phyloP scores from a whole-genome alignment of 2,113 vertebrate species.

The Columba livia region DNA sequence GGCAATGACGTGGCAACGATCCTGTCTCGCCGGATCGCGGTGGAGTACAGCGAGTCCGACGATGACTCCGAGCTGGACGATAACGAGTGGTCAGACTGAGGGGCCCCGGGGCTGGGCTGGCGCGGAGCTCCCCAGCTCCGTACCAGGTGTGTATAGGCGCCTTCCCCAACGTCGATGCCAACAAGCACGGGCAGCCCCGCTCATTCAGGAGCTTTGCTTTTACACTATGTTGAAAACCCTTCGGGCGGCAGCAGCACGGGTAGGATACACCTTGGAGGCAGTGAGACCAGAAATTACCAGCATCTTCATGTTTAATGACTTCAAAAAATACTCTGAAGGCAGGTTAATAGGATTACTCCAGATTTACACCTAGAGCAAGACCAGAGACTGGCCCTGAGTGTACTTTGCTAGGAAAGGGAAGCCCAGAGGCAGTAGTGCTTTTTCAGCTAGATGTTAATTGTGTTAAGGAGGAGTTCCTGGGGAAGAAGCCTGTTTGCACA shows the following conservation, averaged over 20 bases:
- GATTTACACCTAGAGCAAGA: neutral
- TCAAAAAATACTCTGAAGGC: neutral
- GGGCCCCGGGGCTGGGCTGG: neutral
- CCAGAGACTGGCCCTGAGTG: neutral
- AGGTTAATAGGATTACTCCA: neutral
- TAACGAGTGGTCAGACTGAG: constrained; percentile 92
- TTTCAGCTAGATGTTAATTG: neutral
- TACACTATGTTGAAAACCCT: constrained; percentile 34
- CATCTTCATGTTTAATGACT: neutral
- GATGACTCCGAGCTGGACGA: constrained; percentile 93
- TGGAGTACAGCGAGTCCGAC: constrained; percentile 94
- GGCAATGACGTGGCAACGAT: constrained; percentile 93
- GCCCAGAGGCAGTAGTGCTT: neutral
- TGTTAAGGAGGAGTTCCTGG: neutral
- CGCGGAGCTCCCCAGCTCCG: neutral
- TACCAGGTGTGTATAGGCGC: constrained; percentile 38
- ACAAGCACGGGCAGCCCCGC: neutral
- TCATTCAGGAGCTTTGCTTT: constrained; percentile 65
- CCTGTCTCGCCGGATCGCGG: constrained; percentile 89
- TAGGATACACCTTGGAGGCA: constrained; percentile 23
- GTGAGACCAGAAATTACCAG: constrained; percentile 1
- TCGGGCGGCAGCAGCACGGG: constrained; percentile 15
- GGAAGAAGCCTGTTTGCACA: neutral
- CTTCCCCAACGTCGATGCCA: neutral
- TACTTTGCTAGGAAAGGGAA: neutral